Percentiles rank a stretch among this genome's conserved stretches.
phyloP scores from a whole-genome alignment of 2,797 vertebrate genomes.

The Alosa sapidissima region DNA sequence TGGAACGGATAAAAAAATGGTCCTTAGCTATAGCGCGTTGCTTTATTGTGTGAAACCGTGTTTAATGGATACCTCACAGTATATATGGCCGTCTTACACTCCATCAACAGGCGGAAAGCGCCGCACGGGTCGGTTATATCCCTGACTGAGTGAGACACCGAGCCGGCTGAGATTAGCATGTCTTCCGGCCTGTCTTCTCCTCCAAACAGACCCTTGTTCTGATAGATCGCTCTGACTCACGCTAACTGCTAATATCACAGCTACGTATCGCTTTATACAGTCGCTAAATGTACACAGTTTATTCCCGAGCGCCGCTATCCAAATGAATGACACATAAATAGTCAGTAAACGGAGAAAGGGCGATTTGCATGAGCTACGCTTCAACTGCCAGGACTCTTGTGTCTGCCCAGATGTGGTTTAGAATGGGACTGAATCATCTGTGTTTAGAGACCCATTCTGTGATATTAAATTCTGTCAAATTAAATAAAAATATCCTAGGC shows the following conservation, averaged over 20 bases:
- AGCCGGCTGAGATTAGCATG: not conserved
- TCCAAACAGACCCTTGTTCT: not conserved
- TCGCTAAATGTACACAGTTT: not conserved
- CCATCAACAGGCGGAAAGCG: conserved; percentile 60
- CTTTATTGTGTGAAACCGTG: conserved; percentile 76
- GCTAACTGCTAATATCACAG: not conserved
- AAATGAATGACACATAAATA: conserved; percentile 33
- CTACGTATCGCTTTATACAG: not conserved
- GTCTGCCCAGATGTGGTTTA: not conserved
- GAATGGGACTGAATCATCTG: not conserved
- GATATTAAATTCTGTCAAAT: too few species aligned
- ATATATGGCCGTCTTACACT: conserved; percentile 67
- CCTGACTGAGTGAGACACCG: conserved; percentile 37
- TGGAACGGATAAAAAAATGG: conserved; percentile 71
- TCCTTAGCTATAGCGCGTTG: conserved; percentile 71
- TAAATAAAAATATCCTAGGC: too few species aligned
- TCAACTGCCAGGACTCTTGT: not conserved
- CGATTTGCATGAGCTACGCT: not conserved
- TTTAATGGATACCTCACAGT: conserved; percentile 75
- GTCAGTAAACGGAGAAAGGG: not conserved
- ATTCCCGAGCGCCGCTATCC: conserved; percentile 23
- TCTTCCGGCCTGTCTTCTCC: not conserved
- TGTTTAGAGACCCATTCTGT: too few species aligned
- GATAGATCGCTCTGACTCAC: not conserved
- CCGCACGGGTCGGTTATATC: conserved; percentile 1